Evolutionary conservation across 2,888 invertebrate genomes (phyloP).

Genomic region (Drosophila demipolita): DNA sequence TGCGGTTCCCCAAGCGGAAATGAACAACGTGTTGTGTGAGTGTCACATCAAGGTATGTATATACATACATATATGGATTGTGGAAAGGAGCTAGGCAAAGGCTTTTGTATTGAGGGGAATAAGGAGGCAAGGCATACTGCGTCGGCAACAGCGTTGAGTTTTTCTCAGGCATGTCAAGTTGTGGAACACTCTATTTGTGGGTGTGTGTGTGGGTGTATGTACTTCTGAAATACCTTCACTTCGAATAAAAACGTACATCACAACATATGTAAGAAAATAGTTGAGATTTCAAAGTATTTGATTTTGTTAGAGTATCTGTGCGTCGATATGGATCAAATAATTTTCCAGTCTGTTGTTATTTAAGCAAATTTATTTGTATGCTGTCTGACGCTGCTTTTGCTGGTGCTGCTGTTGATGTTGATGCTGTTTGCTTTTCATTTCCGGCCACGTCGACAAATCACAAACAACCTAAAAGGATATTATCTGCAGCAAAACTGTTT

Average conservation of each 20-base stretch:
- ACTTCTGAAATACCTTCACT: neutral
- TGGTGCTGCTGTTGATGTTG: slow-evolving; percentile 17
- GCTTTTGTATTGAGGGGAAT: slow-evolving; percentile 6
- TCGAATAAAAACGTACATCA: neutral
- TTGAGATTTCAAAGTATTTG: neutral
- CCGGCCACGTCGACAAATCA: slow-evolving; percentile 80
- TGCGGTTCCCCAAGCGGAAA: slow-evolving; percentile 66
- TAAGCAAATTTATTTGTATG: slow-evolving; percentile 65
- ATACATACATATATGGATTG: neutral
- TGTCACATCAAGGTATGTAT: slow-evolving; percentile 22
- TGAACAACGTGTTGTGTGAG: slow-evolving; percentile 38
- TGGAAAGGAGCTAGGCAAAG: neutral
- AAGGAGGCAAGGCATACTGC: slow-evolving; percentile 10
- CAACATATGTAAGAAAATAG: neutral
- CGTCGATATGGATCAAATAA: neutral
- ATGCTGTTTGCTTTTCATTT: slow-evolving; percentile 75
- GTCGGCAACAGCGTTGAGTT: slow-evolving; percentile 44
- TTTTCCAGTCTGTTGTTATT: slow-evolving; percentile 53
- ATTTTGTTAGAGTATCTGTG: slow-evolving; percentile 22
- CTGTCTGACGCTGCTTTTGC: slow-evolving; percentile 19
- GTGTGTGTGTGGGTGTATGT: slow-evolving; percentile 8
- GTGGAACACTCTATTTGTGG: slow-evolving; percentile 1
- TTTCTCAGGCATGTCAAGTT: slow-evolving; percentile 60
- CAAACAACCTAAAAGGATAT: slow-evolving; percentile 75
- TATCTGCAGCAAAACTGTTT: slow-evolving; percentile 72